Evolutionary conservation across 2,888 invertebrate genomes (phyloP).

Genomic region (Cistogaster globosa): DNA sequence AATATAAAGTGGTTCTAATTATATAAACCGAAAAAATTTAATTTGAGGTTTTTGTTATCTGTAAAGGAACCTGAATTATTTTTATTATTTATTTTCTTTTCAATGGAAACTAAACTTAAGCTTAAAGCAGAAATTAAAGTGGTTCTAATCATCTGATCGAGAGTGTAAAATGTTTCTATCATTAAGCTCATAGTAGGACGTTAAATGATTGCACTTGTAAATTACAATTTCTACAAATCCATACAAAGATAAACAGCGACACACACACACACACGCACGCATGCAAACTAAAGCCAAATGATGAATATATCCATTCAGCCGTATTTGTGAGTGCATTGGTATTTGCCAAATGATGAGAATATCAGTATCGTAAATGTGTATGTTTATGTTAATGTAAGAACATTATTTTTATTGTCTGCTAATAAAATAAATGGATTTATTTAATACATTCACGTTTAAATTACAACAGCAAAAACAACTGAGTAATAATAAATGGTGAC

Average conservation of each 20-base stretch:
- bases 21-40: too few relatives aligned
- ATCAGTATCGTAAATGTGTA: constrained; percentile 13
- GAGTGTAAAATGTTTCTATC: too few relatives aligned
- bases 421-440: constrained; percentile 82
- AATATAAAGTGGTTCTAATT: too few relatives aligned
- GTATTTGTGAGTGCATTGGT: too few relatives aligned
- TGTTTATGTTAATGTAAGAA: constrained; percentile 70
- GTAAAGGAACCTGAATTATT: too few relatives aligned
- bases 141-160: too few relatives aligned
- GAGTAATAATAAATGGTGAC: constrained; percentile 67
- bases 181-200: constrained; percentile 44
- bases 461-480: constrained; percentile 24
- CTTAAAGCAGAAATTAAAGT: too few relatives aligned
- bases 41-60: too few relatives aligned
- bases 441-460: constrained; percentile 74
- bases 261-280: constrained; percentile 13
- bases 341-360: background rate
- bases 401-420: constrained; percentile 79
- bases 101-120: too few relatives aligned
- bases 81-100: too few relatives aligned
- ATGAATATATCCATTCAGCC: too few relatives aligned
- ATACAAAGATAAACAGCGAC: constrained; percentile 23
- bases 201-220: constrained; percentile 73
- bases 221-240: constrained; percentile 68
- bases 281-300: constrained; percentile 25